These are phyloP conservation scores for Heliornis fulica DNA, from an alignment of 2,113 vertebrate species.

Conservation along the genomic window DNA sequence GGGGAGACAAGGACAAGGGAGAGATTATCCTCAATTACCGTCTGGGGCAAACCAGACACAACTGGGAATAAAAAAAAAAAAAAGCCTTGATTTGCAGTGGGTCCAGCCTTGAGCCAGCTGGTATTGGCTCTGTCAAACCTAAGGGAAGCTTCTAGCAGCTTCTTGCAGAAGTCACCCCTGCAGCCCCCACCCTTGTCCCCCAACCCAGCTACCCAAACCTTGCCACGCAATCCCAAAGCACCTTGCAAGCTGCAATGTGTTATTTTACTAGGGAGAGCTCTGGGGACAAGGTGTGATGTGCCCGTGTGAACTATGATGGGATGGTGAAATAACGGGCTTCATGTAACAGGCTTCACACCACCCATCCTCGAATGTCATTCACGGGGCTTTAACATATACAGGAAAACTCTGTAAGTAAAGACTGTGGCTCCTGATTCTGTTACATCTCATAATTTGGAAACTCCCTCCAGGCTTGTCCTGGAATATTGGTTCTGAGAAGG, in stretches of 20 bases:
- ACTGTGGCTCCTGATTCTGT: not conserved
- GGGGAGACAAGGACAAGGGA: no score
- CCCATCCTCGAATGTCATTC: not conserved
- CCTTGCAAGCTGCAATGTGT: not conserved
- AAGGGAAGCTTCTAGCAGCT: no score
- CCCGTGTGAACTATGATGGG: rapidly evolving
- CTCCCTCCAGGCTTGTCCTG: not conserved
- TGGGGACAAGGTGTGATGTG: not conserved
- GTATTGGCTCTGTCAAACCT: no score
- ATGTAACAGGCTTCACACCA: not conserved
- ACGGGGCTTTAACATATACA: not conserved
- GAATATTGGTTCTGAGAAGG: not conserved
- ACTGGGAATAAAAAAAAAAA: no score
- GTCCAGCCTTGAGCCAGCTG: no score
- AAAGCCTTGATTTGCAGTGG: no score
- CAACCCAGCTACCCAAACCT: no score
- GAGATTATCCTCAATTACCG: no score
- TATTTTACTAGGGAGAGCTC: not conserved
- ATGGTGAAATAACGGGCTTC: not conserved
- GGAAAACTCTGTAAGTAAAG: not conserved
- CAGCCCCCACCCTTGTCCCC: no score
- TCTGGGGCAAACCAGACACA: no score
- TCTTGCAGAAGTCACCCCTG: no score
- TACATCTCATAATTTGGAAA: not conserved
- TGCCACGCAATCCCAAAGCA: no score